Conservation (phyloP, 2,113 vertebrate genomes). For the Nymphicus hollandicus region DNA sequence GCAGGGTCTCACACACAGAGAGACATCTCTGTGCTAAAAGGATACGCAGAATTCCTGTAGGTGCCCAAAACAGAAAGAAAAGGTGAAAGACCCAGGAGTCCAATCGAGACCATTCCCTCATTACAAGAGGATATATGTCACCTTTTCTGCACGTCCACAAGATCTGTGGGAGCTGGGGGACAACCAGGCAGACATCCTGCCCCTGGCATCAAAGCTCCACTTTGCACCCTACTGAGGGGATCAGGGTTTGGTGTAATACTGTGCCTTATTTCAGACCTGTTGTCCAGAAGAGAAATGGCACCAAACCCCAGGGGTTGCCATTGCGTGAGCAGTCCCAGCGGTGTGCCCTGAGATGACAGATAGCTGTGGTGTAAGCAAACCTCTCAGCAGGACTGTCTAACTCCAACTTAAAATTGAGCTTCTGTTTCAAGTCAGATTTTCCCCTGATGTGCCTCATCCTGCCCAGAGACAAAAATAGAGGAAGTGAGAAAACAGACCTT, state of each 20-base stretch:
- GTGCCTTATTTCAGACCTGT: not conserved
- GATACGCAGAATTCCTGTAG: not conserved
- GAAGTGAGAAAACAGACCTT: conserved; percentile 71
- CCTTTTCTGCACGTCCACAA: not conserved
- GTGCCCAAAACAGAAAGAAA: not conserved
- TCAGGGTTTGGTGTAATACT: not conserved
- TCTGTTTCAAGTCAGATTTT: conserved; percentile 44
- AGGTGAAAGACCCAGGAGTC: not conserved
- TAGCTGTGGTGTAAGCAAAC: conserved; percentile 9
- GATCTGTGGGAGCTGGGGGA: not conserved
- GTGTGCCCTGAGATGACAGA: not conserved
- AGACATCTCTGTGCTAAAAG: not conserved
- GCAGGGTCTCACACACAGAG: not conserved
- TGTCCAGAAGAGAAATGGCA: not conserved
- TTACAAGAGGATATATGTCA: not conserved
- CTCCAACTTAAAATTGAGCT: conserved; percentile 8
- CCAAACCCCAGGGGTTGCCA: not conserved
- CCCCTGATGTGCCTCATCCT: conserved; percentile 57
- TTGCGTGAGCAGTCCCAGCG: not conserved
- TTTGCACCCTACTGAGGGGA: not conserved
- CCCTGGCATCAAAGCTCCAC: not conserved
- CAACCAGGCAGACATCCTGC: not conserved
- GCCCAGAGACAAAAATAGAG: conserved; percentile 62
- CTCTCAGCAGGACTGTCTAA: not conserved
- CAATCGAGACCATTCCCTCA: not conserved